Evolutionary conservation across 35 echinoderm and acorn worm genomes (phyloP).

Genomic region (Heliocidaris erythrogramma): DNA sequence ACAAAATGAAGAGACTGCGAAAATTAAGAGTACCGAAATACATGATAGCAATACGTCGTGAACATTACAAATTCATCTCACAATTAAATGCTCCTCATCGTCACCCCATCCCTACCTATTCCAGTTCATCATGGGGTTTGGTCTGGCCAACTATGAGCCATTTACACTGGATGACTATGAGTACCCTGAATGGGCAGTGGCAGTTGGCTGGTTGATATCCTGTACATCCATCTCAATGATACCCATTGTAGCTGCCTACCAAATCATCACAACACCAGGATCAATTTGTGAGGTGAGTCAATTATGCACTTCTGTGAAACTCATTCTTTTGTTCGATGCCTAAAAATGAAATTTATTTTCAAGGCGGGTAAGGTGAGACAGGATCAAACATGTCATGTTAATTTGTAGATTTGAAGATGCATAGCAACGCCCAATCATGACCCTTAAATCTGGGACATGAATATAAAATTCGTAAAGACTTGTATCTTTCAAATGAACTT

Average conservation of each 20-base stretch:
- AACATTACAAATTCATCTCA: background rate
- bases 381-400: too few relatives aligned
- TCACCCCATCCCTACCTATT: background rate
- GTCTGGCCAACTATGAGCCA: conserved; percentile 65
- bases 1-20: too few relatives aligned
- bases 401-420: too few relatives aligned
- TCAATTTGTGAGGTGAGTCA: conserved; percentile 67
- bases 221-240: conserved; percentile 80
- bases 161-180: conserved; percentile 68
- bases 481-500: too few relatives aligned
- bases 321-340: too few relatives aligned
- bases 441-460: too few relatives aligned
- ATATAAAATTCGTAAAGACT: too few relatives aligned
- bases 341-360: too few relatives aligned
- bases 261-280: conserved; percentile 71
- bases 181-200: conserved; percentile 90
- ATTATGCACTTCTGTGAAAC: background rate
- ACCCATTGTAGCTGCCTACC: conserved; percentile 74
- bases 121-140: conserved; percentile 74
- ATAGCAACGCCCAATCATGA: too few relatives aligned
- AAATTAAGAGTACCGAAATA: too few relatives aligned
- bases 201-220: conserved; percentile 80
- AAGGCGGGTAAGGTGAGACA: too few relatives aligned
- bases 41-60: too few relatives aligned
- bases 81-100: background rate